These are phyloP conservation scores for Thelaira solivaga DNA, from an alignment of 2,888 invertebrate species.

Conservation along the genomic window DNA sequence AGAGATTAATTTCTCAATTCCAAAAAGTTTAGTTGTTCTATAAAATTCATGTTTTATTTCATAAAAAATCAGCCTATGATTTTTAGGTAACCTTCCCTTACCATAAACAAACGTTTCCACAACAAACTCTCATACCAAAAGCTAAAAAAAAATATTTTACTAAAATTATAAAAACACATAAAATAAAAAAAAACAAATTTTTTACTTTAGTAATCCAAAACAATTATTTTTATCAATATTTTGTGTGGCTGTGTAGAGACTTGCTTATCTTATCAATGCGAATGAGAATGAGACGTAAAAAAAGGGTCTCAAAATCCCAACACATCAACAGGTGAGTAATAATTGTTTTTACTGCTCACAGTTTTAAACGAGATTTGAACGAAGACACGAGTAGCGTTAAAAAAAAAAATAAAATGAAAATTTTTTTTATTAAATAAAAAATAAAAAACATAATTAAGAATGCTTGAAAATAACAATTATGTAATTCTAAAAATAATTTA, in stretches of 20 bases:
- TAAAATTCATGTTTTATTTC: background rate
- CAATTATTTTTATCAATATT: slow-evolving; percentile 49
- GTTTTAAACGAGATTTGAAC: slow-evolving; percentile 58
- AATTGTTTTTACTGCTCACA: slow-evolving; percentile 15
- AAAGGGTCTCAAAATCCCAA: slow-evolving; percentile 16
- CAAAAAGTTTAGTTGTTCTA: background rate
- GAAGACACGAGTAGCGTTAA: slow-evolving; percentile 33
- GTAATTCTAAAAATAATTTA: background rate
- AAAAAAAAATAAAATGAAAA: background rate
- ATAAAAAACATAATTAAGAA: background rate
- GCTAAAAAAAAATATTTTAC: background rate
- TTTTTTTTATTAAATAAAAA: background rate
- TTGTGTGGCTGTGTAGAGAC: background rate
- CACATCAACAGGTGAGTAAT: slow-evolving; percentile 56
- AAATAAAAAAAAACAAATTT: slow-evolving; percentile 15
- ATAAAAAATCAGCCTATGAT: background rate
- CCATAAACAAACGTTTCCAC: slow-evolving; percentile 25
- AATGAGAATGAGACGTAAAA: slow-evolving; percentile 27
- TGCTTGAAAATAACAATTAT: background rate
- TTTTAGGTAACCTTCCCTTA: background rate
- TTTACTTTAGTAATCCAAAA: slow-evolving; percentile 49
- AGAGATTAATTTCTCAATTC: too few relatives aligned
- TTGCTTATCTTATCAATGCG: slow-evolving; percentile 61
- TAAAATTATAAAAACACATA: background rate
- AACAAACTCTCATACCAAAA: slow-evolving; percentile 14